These are phyloP conservation scores for Hippoglossus stenolepis DNA, from an alignment of 2,113 vertebrate genomes.

Conservation along the genomic window DNA sequence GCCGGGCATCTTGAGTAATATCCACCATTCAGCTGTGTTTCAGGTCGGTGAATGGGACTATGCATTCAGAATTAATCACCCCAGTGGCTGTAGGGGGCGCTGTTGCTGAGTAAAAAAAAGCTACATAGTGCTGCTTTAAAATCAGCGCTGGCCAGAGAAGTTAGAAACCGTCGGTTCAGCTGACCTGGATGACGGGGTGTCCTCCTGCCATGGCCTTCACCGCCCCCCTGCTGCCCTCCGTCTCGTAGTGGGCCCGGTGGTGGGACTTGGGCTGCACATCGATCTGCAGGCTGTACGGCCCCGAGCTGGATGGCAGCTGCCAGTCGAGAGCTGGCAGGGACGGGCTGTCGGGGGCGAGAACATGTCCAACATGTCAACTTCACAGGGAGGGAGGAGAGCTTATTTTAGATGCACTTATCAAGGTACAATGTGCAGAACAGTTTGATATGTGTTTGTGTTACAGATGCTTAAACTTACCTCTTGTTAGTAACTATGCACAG, in stretches of 20 bases:
- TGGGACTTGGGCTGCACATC: conserved; percentile 98
- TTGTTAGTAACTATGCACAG: not conserved
- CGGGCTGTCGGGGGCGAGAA: conserved; percentile 81
- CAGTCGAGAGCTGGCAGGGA: conserved; percentile 97
- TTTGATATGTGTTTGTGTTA: conserved; percentile 6
- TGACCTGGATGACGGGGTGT: conserved; percentile 87
- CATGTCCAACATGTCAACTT: conserved; percentile 31
- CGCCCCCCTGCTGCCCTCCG: conserved; percentile 95
- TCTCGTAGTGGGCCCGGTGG: conserved; percentile 98
- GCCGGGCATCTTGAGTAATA: too few species aligned
- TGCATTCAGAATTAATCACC: too few species aligned
- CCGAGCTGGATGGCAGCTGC: conserved; percentile 95
- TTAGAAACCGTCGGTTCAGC: not conserved
- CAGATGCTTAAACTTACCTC: not conserved
- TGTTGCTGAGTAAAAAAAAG: not conserved
- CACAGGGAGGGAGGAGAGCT: conserved; percentile 11
- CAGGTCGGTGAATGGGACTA: too few species aligned
- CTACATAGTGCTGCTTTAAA: not conserved
- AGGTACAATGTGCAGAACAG: conserved; percentile 38
- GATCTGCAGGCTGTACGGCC: conserved; percentile 93
- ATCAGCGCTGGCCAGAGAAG: not conserved
- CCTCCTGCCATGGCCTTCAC: conserved; percentile 95
- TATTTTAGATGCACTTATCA: conserved; percentile 60
- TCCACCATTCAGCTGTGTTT: too few species aligned
- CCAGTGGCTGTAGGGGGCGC: not conserved